Evolutionary conservation across 1,140 invertebrate genomes (phyloP), one percentile per base, ranked within the genome.

Genomic region (Philopotamus ludificatus): DNA sequence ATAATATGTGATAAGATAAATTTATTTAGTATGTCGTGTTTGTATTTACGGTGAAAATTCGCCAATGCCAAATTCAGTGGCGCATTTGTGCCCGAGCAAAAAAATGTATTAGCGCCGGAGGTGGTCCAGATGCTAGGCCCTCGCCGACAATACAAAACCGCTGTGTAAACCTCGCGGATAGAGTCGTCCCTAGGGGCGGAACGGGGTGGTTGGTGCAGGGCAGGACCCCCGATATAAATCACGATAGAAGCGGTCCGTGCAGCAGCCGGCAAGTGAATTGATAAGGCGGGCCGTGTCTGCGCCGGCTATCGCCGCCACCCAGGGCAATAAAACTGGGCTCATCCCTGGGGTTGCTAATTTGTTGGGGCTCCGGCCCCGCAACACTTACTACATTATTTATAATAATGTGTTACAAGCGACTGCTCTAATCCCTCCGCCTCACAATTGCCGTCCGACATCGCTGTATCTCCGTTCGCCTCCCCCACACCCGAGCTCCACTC

Each of bases 321-420:
- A 80, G 78, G 71, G 75, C 77, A 75, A 80, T 80, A 80, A 80
- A 80, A 80, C 77, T 74, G 74, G 77, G 77, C 76, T 80, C 79
- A 80, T 78, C 68, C 61, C 54, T 44, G 42, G 39, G 55, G 23
- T 28, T 54, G 60, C 68, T 70, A 70, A 70, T 70, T 70, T 70
- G 68, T 63, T 55, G 59, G 63, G 59, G 64, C 41, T 63, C 45
- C 53, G 22, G 45, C 68, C 22, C 51, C 65, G 26, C 18, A 47
- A 54, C 54, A 63, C 58, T 65, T 69, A 61, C 49, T 59, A 26
- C 41, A 61, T 61, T 66, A 61, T 66, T 66, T 66, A 61, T 61
- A 66, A 61, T 61, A 66, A 61, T 54, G 53, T 28, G 45, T 39
- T 51, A 28, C 18, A 49, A 34, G 41, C n/a, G 62, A 21, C 34